Percentiles rank a stretch among this genome's conserved stretches.
Conservation (phyloP, 2,888 invertebrate genomes). For the Amblyjoppa proteus region DNA sequence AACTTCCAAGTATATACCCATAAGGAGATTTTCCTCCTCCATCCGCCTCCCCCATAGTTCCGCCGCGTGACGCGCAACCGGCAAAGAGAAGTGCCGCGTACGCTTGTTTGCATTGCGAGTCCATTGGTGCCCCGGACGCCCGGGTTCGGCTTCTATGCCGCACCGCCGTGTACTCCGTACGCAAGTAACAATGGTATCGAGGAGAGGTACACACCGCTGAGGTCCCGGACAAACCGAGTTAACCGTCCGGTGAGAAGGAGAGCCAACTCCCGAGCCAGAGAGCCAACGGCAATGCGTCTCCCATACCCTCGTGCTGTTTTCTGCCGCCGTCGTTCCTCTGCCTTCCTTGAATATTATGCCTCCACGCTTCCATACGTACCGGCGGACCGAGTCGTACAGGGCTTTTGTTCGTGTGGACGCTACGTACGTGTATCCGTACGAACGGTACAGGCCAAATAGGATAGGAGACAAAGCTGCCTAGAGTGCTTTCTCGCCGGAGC, state of each 20-base stretch:
- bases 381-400: conserved; percentile 41
- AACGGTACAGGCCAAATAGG: conserved; percentile 24
- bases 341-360: conserved; percentile 54
- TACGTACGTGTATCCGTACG: conserved; percentile 1
- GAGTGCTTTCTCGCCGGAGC: conserved; percentile 61
- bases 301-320: conserved; percentile 47
- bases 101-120: conserved; percentile 41
- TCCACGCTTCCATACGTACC: conserved; percentile 40
- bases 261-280: background rate
- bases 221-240: conserved; percentile 61
- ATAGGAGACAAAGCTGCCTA: conserved; percentile 59
- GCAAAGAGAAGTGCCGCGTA: conserved; percentile 30
- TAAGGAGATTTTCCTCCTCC: conserved; percentile 23
- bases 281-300: conserved; percentile 56
- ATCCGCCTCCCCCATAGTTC: conserved; percentile 2
- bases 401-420: conserved; percentile 30
- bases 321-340: conserved; percentile 24
- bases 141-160: conserved; percentile 34
- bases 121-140: conserved; percentile 24
- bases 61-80: conserved; percentile 20
- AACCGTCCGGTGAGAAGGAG: conserved; percentile 35
- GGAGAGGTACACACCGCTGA: conserved; percentile 3
- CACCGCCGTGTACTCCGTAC: conserved; percentile 4
- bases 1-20: background rate
- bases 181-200: conserved; percentile 60